phyloP scores from a whole-genome alignment of 2,797 vertebrate species.

The Antrozous pallidus region DNA sequence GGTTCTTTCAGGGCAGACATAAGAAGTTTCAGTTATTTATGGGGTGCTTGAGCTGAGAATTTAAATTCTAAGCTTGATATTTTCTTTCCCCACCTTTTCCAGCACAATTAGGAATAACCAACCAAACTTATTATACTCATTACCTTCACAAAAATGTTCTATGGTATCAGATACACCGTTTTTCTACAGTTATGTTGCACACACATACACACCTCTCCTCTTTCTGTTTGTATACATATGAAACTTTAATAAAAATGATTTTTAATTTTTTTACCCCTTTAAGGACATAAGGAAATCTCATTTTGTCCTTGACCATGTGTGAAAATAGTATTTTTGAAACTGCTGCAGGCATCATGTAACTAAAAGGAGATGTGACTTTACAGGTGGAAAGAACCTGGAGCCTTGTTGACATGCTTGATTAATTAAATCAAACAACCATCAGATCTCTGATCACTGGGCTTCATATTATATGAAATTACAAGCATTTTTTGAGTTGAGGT shows the following conservation, averaged over 20 bases:
- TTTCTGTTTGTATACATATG: not conserved
- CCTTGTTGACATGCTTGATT: not conserved
- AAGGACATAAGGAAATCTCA: not conserved
- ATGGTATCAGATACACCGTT: not conserved
- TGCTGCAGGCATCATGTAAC: not conserved
- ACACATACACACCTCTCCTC: not conserved
- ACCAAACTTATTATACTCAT: not conserved
- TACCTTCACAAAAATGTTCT: not conserved
- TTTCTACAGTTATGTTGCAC: not conserved
- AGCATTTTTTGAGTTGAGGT: not conserved
- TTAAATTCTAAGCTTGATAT: not conserved
- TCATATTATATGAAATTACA: not conserved
- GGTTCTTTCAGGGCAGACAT: not conserved
- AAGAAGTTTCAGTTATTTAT: not conserved
- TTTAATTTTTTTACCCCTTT: not conserved
- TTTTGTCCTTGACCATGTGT: not conserved
- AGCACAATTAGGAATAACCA: not conserved
- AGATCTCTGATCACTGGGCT: not conserved
- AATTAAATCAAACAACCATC: not conserved
- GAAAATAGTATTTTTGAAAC: not conserved
- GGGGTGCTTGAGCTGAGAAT: not conserved
- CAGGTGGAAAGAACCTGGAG: not conserved
- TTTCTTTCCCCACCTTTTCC: not conserved
- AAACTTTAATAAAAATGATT: not conserved
- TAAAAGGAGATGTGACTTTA: not conserved